phyloP scores from a whole-genome alignment of 2,797 vertebrate genomes.

The Takifugu ocellatus region DNA sequence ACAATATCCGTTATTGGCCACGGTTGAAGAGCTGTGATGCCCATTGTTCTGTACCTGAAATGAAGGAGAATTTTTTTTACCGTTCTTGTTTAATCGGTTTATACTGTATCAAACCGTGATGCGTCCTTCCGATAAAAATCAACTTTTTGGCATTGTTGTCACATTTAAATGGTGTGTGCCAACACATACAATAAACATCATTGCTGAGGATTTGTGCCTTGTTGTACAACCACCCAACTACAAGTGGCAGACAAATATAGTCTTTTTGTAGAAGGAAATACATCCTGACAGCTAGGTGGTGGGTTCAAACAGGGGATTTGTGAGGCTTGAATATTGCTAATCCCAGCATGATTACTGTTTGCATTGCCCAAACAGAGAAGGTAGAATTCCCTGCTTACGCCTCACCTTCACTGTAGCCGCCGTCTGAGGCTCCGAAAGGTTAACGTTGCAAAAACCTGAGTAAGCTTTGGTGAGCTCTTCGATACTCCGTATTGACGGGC shows the following conservation, averaged over 20 bases:
- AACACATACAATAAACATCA: too few species aligned
- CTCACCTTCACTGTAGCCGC: slow-evolving; percentile 4
- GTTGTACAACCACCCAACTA: too few species aligned
- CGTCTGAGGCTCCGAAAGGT: background rate
- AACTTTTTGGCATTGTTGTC: too few species aligned
- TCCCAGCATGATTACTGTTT: background rate
- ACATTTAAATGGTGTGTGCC: too few species aligned
- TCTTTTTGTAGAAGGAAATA: too few species aligned
- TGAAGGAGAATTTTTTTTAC: background rate
- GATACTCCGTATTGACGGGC: slow-evolving; percentile 18
- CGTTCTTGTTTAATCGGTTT: background rate
- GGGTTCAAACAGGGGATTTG: too few species aligned
- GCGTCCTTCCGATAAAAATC: too few species aligned
- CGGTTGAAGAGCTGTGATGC: background rate
- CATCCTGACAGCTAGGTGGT: too few species aligned
- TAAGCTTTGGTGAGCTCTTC: background rate
- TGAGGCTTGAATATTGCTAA: background rate
- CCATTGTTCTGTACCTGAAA: slow-evolving; percentile 1
- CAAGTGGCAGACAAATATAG: too few species aligned
- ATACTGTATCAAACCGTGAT: background rate
- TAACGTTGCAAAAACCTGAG: background rate
- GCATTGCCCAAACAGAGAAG: slow-evolving; percentile 1
- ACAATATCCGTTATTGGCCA: background rate
- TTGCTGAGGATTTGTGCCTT: too few species aligned
- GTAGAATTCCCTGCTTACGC: background rate